Evolutionary conservation across 2,113 vertebrate genomes (phyloP).

Genomic region (Theristicus caerulescens): DNA sequence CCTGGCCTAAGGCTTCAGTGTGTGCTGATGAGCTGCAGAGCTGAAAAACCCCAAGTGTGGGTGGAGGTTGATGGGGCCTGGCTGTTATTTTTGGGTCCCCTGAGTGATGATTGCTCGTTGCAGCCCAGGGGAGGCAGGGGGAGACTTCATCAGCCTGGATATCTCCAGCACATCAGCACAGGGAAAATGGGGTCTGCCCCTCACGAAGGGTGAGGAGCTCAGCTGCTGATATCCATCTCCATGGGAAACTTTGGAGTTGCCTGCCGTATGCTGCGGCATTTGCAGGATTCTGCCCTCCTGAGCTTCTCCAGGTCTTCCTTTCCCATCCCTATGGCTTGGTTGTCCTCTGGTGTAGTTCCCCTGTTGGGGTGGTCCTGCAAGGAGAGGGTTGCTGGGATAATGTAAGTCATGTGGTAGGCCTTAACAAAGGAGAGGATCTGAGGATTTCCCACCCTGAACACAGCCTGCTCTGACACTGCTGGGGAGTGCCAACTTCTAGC

Average conservation of each 20-base stretch:
- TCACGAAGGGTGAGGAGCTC: background rate
- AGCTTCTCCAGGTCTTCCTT: background rate
- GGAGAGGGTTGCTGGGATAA: background rate
- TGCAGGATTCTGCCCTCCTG: background rate
- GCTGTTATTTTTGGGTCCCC: background rate
- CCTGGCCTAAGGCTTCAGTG: background rate
- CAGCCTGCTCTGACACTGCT: background rate
- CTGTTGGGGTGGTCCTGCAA: background rate
- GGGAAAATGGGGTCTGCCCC: background rate
- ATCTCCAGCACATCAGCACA: background rate
- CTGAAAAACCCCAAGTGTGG: background rate
- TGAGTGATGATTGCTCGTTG: background rate
- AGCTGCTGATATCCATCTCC: background rate
- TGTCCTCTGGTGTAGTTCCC: background rate
- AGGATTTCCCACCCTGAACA: background rate
- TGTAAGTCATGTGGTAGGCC: background rate
- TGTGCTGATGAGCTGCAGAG: background rate
- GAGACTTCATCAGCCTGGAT: background rate
- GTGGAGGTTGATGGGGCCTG: background rate
- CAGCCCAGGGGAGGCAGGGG: background rate
- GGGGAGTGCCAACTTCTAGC: background rate
- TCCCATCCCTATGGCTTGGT: background rate
- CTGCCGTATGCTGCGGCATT: accelerated
- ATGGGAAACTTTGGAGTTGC: background rate
- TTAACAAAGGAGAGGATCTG: background rate